Conservation (phyloP, 2,888 invertebrate species). For the Eilema griseolum region DNA sequence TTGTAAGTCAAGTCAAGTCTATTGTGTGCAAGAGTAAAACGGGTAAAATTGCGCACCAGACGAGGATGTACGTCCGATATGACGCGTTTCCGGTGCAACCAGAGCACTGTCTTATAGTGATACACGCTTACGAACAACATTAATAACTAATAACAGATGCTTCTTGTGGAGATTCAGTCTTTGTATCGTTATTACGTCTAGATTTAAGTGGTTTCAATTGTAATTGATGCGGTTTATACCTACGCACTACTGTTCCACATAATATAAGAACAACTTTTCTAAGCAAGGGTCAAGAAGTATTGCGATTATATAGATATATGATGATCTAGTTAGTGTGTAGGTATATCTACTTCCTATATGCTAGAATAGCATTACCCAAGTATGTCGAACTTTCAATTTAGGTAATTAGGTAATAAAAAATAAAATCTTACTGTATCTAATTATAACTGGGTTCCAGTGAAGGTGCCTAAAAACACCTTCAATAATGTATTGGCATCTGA, state of each 20-base stretch:
- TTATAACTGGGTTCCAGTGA: neutral
- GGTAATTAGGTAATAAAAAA: too few relatives aligned
- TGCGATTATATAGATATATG: neutral
- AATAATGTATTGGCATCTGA: slow-evolving; percentile 66
- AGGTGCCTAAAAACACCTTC: slow-evolving; percentile 9
- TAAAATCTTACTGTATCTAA: neutral
- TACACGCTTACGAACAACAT: slow-evolving; percentile 24
- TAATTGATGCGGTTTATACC: slow-evolving; percentile 42
- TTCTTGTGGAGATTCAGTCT: slow-evolving; percentile 42
- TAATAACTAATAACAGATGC: slow-evolving; percentile 38
- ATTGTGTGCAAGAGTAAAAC: slow-evolving; percentile 67
- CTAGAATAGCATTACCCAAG: too few relatives aligned
- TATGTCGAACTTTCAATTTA: too few relatives aligned
- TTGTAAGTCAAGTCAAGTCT: slow-evolving; percentile 58
- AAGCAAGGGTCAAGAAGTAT: neutral
- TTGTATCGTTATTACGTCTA: slow-evolving; percentile 41
- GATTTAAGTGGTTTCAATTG: slow-evolving; percentile 52
- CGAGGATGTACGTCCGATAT: slow-evolving; percentile 81
- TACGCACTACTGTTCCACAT: neutral
- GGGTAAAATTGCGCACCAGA: slow-evolving; percentile 73
- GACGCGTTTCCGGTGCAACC: slow-evolving; percentile 75
- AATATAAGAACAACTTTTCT: neutral
- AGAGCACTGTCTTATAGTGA: slow-evolving; percentile 40
- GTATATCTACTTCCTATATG: too few relatives aligned
- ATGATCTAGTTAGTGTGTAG: too few relatives aligned